phyloP scores from a whole-genome alignment of 2,888 invertebrate species.

The Oegoconia quadripuncta region DNA sequence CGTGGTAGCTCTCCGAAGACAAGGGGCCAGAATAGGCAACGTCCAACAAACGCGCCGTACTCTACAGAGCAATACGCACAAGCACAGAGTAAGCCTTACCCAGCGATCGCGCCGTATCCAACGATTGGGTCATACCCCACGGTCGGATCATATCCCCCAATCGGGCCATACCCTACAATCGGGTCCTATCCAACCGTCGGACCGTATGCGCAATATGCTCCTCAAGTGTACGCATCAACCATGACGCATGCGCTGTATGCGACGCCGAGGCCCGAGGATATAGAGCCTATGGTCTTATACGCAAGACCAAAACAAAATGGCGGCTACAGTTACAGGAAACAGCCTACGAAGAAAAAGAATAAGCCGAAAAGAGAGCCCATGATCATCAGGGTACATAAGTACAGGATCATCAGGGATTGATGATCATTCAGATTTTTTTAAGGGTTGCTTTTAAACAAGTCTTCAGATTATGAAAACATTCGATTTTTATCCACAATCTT shows the following conservation, averaged over 20 bases:
- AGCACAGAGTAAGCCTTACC: background rate
- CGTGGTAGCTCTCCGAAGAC: no score
- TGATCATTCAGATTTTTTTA: no score
- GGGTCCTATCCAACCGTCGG: slow-evolving; percentile 2
- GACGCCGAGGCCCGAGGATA: slow-evolving; percentile 15
- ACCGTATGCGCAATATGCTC: no score
- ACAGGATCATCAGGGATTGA: slow-evolving; percentile 43
- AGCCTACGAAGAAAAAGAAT: slow-evolving; percentile 26
- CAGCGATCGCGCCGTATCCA: background rate
- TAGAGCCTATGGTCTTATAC: slow-evolving; percentile 46
- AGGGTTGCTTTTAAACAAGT: no score
- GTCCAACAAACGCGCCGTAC: no score
- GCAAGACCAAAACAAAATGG: slow-evolving; percentile 54
- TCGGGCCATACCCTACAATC: no score
- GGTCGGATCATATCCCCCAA: no score
- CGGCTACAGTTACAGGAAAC: slow-evolving; percentile 53
- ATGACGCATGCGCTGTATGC: slow-evolving; percentile 27
- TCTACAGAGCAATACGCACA: background rate
- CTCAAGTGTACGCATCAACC: slow-evolving; percentile 29
- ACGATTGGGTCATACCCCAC: slow-evolving; percentile 5
- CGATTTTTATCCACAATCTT: no score
- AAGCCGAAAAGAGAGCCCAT: slow-evolving; percentile 33
- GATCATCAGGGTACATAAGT: slow-evolving; percentile 57
- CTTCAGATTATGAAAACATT: no score
- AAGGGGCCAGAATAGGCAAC: no score